These are phyloP conservation scores for Aromia moschata DNA, from an alignment of 2,888 invertebrate species.

Conservation along the genomic window DNA sequence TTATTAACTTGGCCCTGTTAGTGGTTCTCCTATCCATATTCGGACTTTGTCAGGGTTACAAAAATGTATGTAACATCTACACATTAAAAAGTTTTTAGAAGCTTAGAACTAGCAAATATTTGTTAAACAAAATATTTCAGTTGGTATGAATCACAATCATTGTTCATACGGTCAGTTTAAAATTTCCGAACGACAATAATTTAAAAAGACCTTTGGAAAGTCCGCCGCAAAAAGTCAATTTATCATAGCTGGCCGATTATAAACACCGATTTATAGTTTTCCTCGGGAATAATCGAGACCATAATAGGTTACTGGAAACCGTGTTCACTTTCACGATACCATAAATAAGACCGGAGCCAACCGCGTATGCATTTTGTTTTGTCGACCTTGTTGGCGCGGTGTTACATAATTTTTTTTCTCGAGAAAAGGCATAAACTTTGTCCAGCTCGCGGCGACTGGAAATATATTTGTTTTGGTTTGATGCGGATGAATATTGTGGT, in stretches of 20 bases:
- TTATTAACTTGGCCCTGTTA: no score
- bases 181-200: no score
- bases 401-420: neutral
- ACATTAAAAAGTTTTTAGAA: no score
- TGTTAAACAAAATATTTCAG: no score
- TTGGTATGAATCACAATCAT: no score
- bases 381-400: neutral
- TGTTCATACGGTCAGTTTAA: no score
- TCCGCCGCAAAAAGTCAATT: no score
- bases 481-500: neutral
- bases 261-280: neutral
- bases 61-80: no score
- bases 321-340: neutral
- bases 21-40: no score
- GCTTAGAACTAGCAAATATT: no score
- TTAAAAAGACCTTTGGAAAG: no score
- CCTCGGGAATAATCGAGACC: neutral
- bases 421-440: neutral
- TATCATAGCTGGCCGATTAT: neutral
- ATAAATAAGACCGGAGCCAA: neutral
- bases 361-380: neutral
- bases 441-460: neutral
- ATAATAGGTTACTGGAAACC: neutral
- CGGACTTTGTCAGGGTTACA: no score
- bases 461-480: neutral